A percentile compares a stretch with the other conserved stretches of the same genome.
Conservation (phyloP, 2,888 invertebrate species). For the Polydesmus complanatus region DNA sequence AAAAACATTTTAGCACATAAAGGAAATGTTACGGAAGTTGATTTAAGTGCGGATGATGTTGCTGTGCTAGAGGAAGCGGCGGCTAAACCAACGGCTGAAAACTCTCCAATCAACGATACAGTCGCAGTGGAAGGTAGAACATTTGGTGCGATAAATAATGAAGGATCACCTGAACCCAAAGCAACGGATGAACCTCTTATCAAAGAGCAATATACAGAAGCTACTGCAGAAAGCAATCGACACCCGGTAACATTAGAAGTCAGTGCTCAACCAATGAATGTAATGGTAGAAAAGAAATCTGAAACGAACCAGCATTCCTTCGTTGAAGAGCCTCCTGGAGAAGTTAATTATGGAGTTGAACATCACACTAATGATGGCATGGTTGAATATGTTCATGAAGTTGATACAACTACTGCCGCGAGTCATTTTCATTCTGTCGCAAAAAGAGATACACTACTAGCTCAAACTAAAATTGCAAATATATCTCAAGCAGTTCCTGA, state of each 20-base stretch:
- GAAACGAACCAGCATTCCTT: not conserved
- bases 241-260: conserved; percentile 14
- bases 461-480: not conserved
- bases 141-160: not conserved
- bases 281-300: not conserved
- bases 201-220: not conserved
- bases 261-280: conserved; percentile 2
- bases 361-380: conserved; percentile 3
- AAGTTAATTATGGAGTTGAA: conserved; percentile 14
- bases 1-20: conserved; percentile 3
- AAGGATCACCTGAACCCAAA: not conserved
- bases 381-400: conserved; percentile 6
- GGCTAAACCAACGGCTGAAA: not conserved
- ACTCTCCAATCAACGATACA: not conserved
- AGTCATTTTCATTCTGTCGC: not conserved
- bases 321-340: not conserved
- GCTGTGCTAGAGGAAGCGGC: conserved; percentile 1
- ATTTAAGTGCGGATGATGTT: conserved; percentile 1
- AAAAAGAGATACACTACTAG: not conserved
- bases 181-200: not conserved
- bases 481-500: conserved; percentile 12
- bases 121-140: not conserved
- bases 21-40: conserved; percentile 13
- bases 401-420: conserved; percentile 1
- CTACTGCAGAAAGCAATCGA: conserved; percentile 11